Percentiles rank a stretch among this genome's conserved stretches.
Evolutionary conservation across 2,888 invertebrate genomes (phyloP).

Genomic region (Cryptophagus acutangulus): DNA sequence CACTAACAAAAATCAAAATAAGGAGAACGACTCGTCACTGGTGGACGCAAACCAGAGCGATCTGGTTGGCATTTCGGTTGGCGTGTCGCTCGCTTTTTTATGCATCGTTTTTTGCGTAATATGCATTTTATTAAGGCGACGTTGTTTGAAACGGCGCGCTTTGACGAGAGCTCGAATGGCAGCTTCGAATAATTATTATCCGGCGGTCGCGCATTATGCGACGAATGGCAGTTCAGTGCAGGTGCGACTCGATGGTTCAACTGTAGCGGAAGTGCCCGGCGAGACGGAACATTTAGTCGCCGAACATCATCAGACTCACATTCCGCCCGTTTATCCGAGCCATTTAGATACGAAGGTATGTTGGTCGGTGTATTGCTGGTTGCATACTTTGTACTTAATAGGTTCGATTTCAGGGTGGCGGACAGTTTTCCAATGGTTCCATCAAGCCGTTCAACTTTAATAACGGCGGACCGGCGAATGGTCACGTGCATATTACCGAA

Average conservation of each 20-base stretch:
- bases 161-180: slow-evolving; percentile 30
- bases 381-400: background rate
- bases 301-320: slow-evolving; percentile 37
- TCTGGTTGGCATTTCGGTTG: slow-evolving; percentile 54
- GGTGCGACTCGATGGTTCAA: slow-evolving; percentile 34
- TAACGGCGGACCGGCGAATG: slow-evolving; percentile 53
- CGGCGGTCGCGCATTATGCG: slow-evolving; percentile 35
- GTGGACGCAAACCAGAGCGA: too few species aligned
- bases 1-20: too few species aligned
- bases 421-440: slow-evolving; percentile 52
- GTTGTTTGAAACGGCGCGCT: slow-evolving; percentile 39
- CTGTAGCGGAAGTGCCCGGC: slow-evolving; percentile 37
- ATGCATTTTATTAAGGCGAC: slow-evolving; percentile 50
- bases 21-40: too few species aligned
- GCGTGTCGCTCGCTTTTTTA: slow-evolving; percentile 47
- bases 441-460: slow-evolving; percentile 50
- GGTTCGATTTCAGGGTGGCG: slow-evolving; percentile 38
- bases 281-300: slow-evolving; percentile 45
- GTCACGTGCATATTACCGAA: slow-evolving; percentile 61
- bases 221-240: slow-evolving; percentile 33
- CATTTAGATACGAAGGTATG: slow-evolving; percentile 57
- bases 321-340: slow-evolving; percentile 33
- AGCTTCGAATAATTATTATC: slow-evolving; percentile 34
- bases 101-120: slow-evolving; percentile 47
- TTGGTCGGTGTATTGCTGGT: background rate